phyloP scores from a whole-genome alignment of 2,888 invertebrate species.

The Arctia plantaginis region DNA sequence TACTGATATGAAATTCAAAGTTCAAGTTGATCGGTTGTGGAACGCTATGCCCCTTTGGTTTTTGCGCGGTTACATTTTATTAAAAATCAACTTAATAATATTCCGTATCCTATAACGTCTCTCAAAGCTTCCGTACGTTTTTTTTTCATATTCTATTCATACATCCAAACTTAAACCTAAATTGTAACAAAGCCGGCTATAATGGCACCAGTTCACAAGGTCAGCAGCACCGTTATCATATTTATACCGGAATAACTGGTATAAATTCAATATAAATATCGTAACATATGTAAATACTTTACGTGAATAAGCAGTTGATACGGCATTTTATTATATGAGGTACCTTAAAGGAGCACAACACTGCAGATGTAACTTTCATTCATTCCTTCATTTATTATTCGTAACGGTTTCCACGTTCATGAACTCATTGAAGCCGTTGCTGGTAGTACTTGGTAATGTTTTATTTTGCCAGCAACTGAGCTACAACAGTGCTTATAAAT shows the following conservation, averaged over 20 bases:
- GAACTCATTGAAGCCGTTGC: not conserved
- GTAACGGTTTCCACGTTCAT: not conserved
- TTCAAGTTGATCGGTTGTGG: not conserved
- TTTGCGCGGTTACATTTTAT: not conserved
- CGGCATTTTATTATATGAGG: constrained; percentile 2
- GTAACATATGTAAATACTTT: constrained; percentile 24
- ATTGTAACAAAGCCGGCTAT: constrained; percentile 18
- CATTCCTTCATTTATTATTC: not conserved
- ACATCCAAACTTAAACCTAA: not conserved
- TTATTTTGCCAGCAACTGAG: not conserved
- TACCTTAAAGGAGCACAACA: constrained; percentile 4
- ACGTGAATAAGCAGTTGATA: constrained; percentile 29
- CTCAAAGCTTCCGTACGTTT: not conserved
- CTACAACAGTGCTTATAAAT: not conserved
- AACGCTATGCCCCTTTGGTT: not conserved
- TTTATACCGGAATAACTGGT: constrained; percentile 31
- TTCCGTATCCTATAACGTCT: not conserved
- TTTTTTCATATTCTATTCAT: not conserved
- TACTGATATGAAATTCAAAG: not conserved
- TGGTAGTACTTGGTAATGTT: not conserved
- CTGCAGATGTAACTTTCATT: not conserved
- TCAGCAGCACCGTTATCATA: constrained; percentile 43
- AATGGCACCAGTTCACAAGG: constrained; percentile 45
- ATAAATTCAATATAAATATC: constrained; percentile 15
- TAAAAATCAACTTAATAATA: not conserved